These are phyloP conservation scores for Teinopalpus imperialis DNA, from an alignment of 2,888 invertebrate species.

Conservation along the genomic window DNA sequence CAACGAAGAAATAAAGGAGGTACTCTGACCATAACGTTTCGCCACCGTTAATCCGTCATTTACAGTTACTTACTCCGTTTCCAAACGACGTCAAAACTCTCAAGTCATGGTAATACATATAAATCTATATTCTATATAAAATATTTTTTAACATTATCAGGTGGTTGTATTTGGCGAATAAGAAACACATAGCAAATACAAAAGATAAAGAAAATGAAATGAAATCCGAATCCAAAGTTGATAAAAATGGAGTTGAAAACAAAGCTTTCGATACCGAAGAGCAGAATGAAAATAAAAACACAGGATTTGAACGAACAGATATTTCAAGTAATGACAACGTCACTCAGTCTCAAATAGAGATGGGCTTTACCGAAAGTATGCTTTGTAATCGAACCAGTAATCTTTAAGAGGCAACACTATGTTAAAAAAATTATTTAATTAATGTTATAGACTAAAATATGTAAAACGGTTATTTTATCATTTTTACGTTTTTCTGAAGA, in stretches of 20 bases:
- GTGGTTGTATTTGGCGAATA: conserved; percentile 87
- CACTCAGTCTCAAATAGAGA: conserved; percentile 63
- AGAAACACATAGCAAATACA: conserved; percentile 63
- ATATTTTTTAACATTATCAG: conserved; percentile 68
- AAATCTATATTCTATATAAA: too few relatives aligned
- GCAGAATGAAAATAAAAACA: conserved; percentile 48
- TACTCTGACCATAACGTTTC: too few relatives aligned
- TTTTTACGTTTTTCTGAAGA: too few relatives aligned
- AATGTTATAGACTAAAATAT: too few relatives aligned
- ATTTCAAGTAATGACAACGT: conserved; percentile 39
- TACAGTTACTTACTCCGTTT: too few relatives aligned
- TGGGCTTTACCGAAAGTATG: conserved; percentile 68
- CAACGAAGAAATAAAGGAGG: too few relatives aligned
- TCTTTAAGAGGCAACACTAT: conserved; percentile 41
- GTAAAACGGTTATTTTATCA: too few relatives aligned
- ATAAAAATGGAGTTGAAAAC: conserved; percentile 62
- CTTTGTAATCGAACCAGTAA: conserved; percentile 55
- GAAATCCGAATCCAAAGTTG: conserved; percentile 39
- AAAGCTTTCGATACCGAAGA: conserved; percentile 71
- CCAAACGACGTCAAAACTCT: too few relatives aligned
- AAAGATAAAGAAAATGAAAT: conserved; percentile 39
- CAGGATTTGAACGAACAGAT: conserved; percentile 32
- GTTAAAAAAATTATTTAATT: too few relatives aligned
- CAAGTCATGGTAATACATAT: too few relatives aligned
- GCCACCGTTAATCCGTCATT: too few relatives aligned